phyloP scores from a whole-genome alignment of 1,140 invertebrate genomes.

The Drosophila pectinifera region DNA sequence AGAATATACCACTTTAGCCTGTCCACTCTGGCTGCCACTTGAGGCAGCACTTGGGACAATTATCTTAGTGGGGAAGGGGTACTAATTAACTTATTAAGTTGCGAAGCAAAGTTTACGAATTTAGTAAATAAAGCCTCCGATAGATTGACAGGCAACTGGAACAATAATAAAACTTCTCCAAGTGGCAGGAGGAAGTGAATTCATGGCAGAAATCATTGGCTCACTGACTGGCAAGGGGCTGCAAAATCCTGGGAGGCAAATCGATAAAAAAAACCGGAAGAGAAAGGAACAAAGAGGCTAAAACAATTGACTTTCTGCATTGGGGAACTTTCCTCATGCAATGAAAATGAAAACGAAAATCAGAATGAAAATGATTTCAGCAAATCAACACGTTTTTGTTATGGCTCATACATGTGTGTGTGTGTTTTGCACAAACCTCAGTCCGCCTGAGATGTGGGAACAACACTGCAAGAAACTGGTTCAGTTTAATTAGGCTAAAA shows the following conservation, averaged over 20 bases:
- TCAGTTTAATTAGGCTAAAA: neutral
- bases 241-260: neutral
- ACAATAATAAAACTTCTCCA: neutral
- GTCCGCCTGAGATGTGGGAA: neutral
- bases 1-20: constrained; percentile 1
- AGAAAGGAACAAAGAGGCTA: constrained; percentile 21
- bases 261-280: too few species aligned
- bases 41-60: constrained; percentile 32
- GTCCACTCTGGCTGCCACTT: neutral
- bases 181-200: constrained; percentile 12
- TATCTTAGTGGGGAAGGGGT: too few species aligned
- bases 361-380: constrained; percentile 51
- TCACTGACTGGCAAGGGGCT: constrained; percentile 1
- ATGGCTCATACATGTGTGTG: constrained; percentile 16
- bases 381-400: constrained; percentile 67
- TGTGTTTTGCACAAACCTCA: constrained; percentile 29
- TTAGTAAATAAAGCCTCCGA: neutral
- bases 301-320: constrained; percentile 50
- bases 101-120: too few species aligned
- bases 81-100: neutral
- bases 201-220: constrained; percentile 15
- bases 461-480: constrained; percentile 1
- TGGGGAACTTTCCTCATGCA: constrained; percentile 26
- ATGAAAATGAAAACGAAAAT: constrained; percentile 39
- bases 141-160: neutral